Conservation (phyloP, 2,888 invertebrate genomes). For the Drosophila pseudotalamancana region DNA sequence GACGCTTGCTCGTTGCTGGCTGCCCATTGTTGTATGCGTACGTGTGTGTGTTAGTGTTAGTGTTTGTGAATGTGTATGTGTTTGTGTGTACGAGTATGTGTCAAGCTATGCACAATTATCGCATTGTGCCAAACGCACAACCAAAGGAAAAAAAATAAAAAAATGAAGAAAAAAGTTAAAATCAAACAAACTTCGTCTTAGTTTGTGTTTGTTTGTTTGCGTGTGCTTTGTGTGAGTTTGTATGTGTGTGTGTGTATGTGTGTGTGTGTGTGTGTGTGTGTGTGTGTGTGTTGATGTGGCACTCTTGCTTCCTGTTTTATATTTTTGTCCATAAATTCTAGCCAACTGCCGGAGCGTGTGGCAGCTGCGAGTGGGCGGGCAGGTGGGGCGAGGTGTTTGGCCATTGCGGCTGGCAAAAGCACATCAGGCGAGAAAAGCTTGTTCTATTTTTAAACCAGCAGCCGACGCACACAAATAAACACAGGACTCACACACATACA, state of each 20-base stretch:
- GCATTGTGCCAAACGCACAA: conserved; percentile 58
- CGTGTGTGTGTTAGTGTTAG: neutral
- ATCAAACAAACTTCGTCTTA: conserved; percentile 67
- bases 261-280: neutral
- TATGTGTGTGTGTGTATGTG: neutral
- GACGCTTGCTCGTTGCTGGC: conserved; percentile 30
- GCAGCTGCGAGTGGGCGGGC: conserved; percentile 13
- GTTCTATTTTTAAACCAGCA: conserved; percentile 77
- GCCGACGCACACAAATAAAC: conserved; percentile 37
- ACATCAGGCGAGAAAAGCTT: conserved; percentile 74
- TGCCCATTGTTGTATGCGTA: conserved; percentile 34
- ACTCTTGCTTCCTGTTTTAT: conserved; percentile 70
- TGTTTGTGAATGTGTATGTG: neutral
- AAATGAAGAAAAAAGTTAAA: conserved; percentile 39
- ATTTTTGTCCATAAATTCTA: conserved; percentile 75
- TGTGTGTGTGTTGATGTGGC: conserved; percentile 29
- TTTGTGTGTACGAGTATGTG: conserved; percentile 1
- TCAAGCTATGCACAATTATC: conserved; percentile 68
- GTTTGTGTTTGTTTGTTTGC: conserved; percentile 29
- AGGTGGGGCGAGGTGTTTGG: conserved; percentile 45
- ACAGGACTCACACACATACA: conserved; percentile 27
- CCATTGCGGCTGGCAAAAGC: conserved; percentile 74
- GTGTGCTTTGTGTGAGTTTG: conserved; percentile 1
- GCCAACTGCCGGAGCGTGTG: conserved; percentile 57
- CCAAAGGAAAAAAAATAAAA: neutral